phyloP scores from a whole-genome alignment of 30 jellyfish, hydroid and myxozoan genomes.

The Turritopsis dohrnii region DNA sequence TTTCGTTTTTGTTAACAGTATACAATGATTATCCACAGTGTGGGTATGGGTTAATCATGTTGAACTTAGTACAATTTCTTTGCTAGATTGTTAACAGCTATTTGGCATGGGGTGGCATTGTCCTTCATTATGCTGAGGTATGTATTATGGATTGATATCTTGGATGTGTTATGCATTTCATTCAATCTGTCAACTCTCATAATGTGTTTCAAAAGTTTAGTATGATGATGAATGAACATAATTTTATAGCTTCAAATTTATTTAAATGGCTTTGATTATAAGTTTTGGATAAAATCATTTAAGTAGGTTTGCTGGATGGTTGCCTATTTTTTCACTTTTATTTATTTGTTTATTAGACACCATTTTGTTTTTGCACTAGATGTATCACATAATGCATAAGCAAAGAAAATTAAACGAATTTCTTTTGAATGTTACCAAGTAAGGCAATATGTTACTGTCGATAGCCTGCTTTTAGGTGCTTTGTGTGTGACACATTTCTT shows the following conservation, averaged over 20 bases:
- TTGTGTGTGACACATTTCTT: neutral
- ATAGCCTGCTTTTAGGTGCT: neutral
- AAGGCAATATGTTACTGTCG: no score
- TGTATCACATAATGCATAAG: constrained; percentile 96
- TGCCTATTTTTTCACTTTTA: neutral
- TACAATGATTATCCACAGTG: no score
- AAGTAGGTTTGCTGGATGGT: no score
- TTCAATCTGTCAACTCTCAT: no score
- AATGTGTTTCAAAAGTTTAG: no score
- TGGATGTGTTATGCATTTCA: no score
- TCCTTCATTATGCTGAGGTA: constrained; percentile 92
- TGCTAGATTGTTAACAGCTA: constrained; percentile 73
- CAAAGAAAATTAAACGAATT: constrained; percentile 88
- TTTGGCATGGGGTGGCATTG: constrained; percentile 96
- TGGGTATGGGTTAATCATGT: neutral
- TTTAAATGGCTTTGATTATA: no score
- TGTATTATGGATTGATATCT: neutral
- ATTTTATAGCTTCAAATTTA: no score
- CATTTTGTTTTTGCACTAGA: constrained; percentile 40
- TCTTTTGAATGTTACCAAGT: constrained; percentile 82
- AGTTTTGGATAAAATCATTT: no score
- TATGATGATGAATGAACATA: no score
- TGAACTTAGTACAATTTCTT: neutral
- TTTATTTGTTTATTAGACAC: neutral
- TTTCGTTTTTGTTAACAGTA: constrained; percentile 2